A percentile compares a stretch with the other conserved stretches of the same genome.
Conservation (phyloP, 2,888 invertebrate species). For the Hyposoter didymator region DNA sequence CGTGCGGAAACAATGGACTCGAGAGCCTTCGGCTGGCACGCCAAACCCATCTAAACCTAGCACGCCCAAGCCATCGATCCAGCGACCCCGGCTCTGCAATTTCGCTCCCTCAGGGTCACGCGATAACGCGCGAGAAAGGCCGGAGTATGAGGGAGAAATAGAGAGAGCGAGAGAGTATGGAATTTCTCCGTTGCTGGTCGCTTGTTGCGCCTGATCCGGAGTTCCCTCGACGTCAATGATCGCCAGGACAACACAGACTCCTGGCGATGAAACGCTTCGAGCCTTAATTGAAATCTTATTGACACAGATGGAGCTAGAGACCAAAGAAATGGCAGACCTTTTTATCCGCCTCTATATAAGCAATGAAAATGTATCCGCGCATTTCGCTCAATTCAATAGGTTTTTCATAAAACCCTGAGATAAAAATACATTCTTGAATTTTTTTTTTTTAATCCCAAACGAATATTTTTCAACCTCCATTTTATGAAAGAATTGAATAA, state of each 20-base stretch:
- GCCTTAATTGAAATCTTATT: constrained; percentile 50
- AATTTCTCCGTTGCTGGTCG: constrained; percentile 35
- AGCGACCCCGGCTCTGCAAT: constrained; percentile 20
- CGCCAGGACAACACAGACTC: constrained; percentile 21
- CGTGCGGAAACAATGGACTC: constrained; percentile 71
- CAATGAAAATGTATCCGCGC: neutral
- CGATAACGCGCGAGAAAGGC: constrained; percentile 9
- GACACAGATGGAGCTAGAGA: constrained; percentile 10
- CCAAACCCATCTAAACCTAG: constrained; percentile 44
- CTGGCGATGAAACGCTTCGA: constrained; percentile 35
- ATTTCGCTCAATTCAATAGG: neutral
- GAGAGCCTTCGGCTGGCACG: constrained; percentile 50
- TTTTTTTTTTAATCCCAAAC: neutral
- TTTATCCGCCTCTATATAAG: neutral
- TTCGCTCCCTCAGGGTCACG: constrained; percentile 31
- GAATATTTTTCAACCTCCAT: neutral
- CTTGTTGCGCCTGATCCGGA: constrained; percentile 49
- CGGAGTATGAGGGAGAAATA: constrained; percentile 12
- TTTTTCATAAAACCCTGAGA: neutral
- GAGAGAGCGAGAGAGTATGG: constrained; percentile 15
- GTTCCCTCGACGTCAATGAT: constrained; percentile 38
- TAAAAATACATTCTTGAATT: neutral
- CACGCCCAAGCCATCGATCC: constrained; percentile 55
- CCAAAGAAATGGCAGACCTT: constrained; percentile 12
- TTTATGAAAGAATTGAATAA: neutral